These are phyloP conservation scores for Bedellia somnulentella DNA, from an alignment of 2,888 invertebrate genomes.

Conservation along the genomic window DNA sequence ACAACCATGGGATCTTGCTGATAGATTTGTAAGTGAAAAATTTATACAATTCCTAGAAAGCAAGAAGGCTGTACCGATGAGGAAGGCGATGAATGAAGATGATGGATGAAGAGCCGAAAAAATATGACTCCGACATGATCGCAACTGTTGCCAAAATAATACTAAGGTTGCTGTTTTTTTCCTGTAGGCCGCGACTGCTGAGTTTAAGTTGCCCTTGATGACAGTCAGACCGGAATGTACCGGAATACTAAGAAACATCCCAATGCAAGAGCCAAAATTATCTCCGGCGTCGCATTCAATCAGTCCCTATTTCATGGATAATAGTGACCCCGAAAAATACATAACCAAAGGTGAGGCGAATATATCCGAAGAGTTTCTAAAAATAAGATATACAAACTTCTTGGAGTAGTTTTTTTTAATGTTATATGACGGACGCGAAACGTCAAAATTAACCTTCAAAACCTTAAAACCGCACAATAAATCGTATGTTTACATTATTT, in stretches of 20 bases:
- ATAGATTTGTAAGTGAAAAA: slow-evolving; percentile 59
- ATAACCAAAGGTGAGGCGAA: slow-evolving; percentile 61
- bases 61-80: too few relatives aligned
- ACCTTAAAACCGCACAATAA: too few relatives aligned
- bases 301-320: slow-evolving; percentile 70
- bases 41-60: too few relatives aligned
- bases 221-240: slow-evolving; percentile 70
- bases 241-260: slow-evolving; percentile 62
- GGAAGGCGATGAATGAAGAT: slow-evolving; percentile 8
- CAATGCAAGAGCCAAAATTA: slow-evolving; percentile 62
- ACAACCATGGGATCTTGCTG: slow-evolving; percentile 63
- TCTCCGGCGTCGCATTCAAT: slow-evolving; percentile 60
- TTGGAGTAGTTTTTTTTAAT: too few relatives aligned
- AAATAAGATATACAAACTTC: slow-evolving; percentile 2
- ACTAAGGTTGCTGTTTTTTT: too few relatives aligned
- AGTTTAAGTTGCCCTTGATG: slow-evolving; percentile 69
- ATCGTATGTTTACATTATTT: too few relatives aligned
- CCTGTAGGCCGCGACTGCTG: slow-evolving; percentile 66
- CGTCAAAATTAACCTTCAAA: background rate
- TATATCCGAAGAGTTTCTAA: slow-evolving; percentile 1
- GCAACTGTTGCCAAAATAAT: too few relatives aligned
- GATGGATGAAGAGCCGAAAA: slow-evolving; percentile 5
- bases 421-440: too few relatives aligned
- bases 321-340: slow-evolving; percentile 63
- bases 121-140: too few relatives aligned